Evolutionary conservation across 1,140 invertebrate genomes (phyloP).

Genomic region (Halictus rubicundus): DNA sequence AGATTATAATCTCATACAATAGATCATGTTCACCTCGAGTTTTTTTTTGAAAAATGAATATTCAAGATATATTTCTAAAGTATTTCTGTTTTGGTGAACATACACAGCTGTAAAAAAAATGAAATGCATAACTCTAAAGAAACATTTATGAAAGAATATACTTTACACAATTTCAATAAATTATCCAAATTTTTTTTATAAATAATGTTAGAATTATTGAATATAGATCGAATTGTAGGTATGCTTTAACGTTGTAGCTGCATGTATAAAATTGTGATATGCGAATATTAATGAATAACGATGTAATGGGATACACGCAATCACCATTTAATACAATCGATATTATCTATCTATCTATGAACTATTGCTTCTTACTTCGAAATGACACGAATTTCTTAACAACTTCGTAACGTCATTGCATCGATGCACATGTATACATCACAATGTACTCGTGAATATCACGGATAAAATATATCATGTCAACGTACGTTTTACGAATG

Average conservation of each 20-base stretch:
- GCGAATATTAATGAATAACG: conserved; percentile 59
- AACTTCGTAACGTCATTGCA: conserved; percentile 50
- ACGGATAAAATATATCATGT: conserved; percentile 47
- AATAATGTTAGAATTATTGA: conserved; percentile 27
- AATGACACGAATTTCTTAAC: conserved; percentile 51
- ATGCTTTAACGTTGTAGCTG: conserved; percentile 25
- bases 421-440: conserved; percentile 42
- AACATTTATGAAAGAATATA: conserved; percentile 54
- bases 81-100: not conserved
- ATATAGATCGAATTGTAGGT: conserved; percentile 36
- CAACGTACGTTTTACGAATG: conserved; percentile 29
- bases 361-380: conserved; percentile 61
- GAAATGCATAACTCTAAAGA: conserved; percentile 43
- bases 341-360: conserved; percentile 59
- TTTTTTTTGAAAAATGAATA: not conserved
- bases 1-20: not conserved
- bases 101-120: conserved; percentile 38
- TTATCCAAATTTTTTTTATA: conserved; percentile 45
- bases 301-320: conserved; percentile 58
- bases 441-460: conserved; percentile 54
- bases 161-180: conserved; percentile 57
- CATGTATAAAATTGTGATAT: conserved; percentile 64
- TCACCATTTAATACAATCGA: conserved; percentile 56
- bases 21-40: not conserved
- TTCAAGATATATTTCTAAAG: conserved; percentile 1